Percentiles rank a stretch among this genome's conserved stretches.
These are phyloP conservation scores for Cephalopachus bancanus DNA, from an alignment of 2,797 vertebrate genomes.

Conservation along the genomic window DNA sequence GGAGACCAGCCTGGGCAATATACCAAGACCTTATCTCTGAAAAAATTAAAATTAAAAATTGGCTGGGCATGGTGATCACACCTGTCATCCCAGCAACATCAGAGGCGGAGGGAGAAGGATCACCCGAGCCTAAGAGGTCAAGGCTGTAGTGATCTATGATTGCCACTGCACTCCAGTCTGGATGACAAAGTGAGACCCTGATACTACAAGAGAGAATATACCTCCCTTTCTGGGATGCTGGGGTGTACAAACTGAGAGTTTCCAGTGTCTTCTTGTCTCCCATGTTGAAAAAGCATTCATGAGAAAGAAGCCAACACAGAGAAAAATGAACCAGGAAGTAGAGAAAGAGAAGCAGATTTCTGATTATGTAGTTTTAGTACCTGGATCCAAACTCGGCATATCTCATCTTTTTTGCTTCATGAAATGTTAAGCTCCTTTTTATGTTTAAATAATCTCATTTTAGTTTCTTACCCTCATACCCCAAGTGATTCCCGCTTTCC, in stretches of 20 bases:
- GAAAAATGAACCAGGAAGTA: too few species aligned
- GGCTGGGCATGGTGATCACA: too few species aligned
- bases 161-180: too few species aligned
- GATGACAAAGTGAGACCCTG: not conserved
- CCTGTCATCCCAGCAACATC: too few species aligned
- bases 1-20: too few species aligned
- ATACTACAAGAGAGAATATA: not conserved
- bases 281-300: not conserved
- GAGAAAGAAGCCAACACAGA: not conserved
- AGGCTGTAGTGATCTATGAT: too few species aligned
- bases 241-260: accelerated
- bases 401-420: not conserved
- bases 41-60: too few species aligned
- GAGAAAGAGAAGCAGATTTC: not conserved
- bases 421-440: not conserved
- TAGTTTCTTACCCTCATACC: not conserved
- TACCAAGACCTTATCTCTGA: too few species aligned
- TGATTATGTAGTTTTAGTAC: not conserved
- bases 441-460: not conserved
- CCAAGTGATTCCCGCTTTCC: not conserved
- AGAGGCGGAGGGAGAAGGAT: too few species aligned
- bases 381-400: not conserved
- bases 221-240: not conserved
- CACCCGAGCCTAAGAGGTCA: too few species aligned
- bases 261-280: not conserved